A percentile compares a stretch with the other conserved stretches of the same genome.
Evolutionary conservation across 2,888 invertebrate genomes (phyloP).

Genomic region (Caenorhabditis parvicauda): DNA sequence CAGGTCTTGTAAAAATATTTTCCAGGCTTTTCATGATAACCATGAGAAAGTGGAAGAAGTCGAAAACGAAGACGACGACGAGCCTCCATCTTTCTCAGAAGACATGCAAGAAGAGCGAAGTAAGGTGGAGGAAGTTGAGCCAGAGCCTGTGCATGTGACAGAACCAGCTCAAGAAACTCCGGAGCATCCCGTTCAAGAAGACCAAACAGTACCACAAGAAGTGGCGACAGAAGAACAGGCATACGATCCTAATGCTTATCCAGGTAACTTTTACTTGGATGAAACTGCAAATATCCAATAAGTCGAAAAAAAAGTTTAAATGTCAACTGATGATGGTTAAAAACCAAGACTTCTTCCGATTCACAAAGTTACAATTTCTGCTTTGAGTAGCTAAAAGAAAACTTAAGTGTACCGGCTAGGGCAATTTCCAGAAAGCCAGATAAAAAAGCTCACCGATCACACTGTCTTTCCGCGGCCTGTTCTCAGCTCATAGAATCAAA

Average conservation of each 20-base stretch:
- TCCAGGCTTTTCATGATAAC: conserved; percentile 26
- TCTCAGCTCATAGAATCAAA: too few species aligned
- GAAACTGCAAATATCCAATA: too few species aligned
- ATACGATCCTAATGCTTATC: conserved; percentile 37
- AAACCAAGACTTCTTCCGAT: neutral
- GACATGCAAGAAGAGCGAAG: conserved; percentile 42
- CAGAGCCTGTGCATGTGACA: neutral
- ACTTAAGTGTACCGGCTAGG: too few species aligned
- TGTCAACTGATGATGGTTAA: neutral
- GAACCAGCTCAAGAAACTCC: neutral
- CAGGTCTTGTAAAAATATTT: too few species aligned
- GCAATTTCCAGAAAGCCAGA: too few species aligned
- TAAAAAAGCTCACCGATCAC: too few species aligned
- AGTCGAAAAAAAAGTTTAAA: neutral
- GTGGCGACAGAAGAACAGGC: conserved; percentile 4
- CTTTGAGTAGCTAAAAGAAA: too few species aligned
- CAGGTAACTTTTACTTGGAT: conserved; percentile 19
- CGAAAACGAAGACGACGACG: conserved; percentile 31
- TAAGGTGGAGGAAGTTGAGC: neutral
- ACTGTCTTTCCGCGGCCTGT: too few species aligned
- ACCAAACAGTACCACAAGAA: conserved; percentile 4
- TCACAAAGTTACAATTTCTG: too few species aligned
- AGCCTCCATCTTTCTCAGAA: conserved; percentile 41
- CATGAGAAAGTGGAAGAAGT: conserved; percentile 8
- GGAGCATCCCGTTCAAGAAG: neutral